These are phyloP conservation scores for Platypus cylindrus DNA, from an alignment of 2,888 invertebrate species.

Conservation along the genomic window DNA sequence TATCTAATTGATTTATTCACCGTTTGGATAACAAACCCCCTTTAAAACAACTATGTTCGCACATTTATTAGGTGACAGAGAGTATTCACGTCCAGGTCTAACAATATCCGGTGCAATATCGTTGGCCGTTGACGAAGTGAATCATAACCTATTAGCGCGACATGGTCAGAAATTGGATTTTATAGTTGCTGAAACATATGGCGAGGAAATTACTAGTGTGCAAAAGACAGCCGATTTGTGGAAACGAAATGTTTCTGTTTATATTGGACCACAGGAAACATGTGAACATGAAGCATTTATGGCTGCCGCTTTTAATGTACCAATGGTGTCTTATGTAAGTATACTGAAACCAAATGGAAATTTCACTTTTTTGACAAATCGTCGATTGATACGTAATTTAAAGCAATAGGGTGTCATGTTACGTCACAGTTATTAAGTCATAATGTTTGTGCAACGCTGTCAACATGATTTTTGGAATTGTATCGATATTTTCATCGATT, in stretches of 20 bases:
- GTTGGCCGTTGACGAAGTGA: conserved; percentile 74
- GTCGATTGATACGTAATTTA: too few species aligned
- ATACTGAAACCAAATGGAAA: neutral
- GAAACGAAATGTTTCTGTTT: conserved; percentile 72
- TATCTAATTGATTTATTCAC: too few species aligned
- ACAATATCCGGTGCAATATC: conserved; percentile 74
- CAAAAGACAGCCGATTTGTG: conserved; percentile 72
- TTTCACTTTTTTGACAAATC: conserved; percentile 1
- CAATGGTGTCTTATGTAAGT: conserved; percentile 95
- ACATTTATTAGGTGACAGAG: conserved; percentile 64
- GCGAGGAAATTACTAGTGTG: conserved; percentile 78
- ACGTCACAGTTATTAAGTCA: too few species aligned
- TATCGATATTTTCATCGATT: too few species aligned
- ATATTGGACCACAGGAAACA: conserved; percentile 83
- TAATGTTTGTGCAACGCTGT: too few species aligned
- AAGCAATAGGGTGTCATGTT: too few species aligned
- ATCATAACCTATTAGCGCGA: conserved; percentile 36
- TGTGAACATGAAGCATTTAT: conserved; percentile 88
- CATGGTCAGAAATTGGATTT: conserved; percentile 67
- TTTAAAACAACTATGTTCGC: too few species aligned
- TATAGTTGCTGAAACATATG: conserved; percentile 80
- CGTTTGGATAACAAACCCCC: too few species aligned
- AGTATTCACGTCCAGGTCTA: conserved; percentile 65
- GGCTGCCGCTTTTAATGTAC: conserved; percentile 86
- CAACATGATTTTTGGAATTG: too few species aligned